Evolutionary conservation across 2,888 invertebrate genomes (phyloP), one percentile per base, ranked within the genome.

Genomic region (Chloroclysta siterata): DNA sequence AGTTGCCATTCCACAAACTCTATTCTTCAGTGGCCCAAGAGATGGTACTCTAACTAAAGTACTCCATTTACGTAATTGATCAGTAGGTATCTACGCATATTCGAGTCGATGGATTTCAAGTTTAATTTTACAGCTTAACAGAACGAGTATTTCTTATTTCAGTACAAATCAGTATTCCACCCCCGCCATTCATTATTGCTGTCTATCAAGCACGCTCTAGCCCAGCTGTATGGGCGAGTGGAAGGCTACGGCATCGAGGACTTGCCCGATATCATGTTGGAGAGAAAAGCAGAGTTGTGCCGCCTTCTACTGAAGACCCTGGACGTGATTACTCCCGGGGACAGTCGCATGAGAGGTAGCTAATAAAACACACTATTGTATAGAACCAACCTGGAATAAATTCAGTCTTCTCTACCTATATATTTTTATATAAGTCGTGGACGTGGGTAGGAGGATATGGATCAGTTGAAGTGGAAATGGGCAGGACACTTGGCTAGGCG

Each of bases 151-250:
- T 22, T 41, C 22, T 39, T 60, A 5, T 53, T 79, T 78, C 88
- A 95, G 89, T 96, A 95, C 82, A 94, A 94, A 72, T 94, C 94
- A 0, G 94, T 96, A 58, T 89, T 98, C 65, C 97, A 98, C 89
- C 97, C 97, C 0, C 94, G 94, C 39, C 97, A 97, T 84, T 95
- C 95, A 11, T 93, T 96, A 63, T 93, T 96, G 75, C 94, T 95
- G 0, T 94, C 94, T 1, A 76, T 97, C 14, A 94, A 95, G 72
- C 95, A 96, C 75, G 94, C 95, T 17, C 88, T 97, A 60, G 95
- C 95, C 13, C 97, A 97, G 84, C 90, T 97, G 83, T 97, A 97
- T 78, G 97, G 97, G 0, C 94, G 96, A 56, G 95, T 95, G 0
- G 94, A 95, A 61, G 96, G 95, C 13, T 97, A 96, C 81, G 88